Evolutionary conservation across 2,797 vertebrate genomes (phyloP), one percentile per base, ranked within the genome.

Genomic region (Eulemur coronatus): DNA sequence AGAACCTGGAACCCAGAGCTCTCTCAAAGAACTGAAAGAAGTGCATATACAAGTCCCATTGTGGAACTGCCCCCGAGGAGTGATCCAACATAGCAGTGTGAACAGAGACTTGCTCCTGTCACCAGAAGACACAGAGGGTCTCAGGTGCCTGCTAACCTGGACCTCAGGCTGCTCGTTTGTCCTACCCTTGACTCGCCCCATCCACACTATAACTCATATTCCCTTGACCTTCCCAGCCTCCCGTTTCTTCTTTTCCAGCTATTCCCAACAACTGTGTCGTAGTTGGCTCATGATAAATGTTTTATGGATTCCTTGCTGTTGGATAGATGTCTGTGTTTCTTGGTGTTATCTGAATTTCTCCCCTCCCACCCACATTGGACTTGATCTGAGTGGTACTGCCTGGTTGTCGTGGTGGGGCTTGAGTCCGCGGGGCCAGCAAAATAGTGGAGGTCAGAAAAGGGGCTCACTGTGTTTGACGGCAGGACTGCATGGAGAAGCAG

Each of bases 141-240:
- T 89, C 46, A 7, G 78, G 10, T 41, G 11, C 55, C 76, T 80
- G 57, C 43, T 24, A 10, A 9, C 20, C 55, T 43, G 76, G 22
- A 26, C 81, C 73, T 57, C 5, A n/a, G 55, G 75, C 9, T 17
- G 33, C 70, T 28, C 38, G n/a, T 86, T 65, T n/a, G 12, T 3
- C 35, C 67, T 65, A 17, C 30, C 20, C 50, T n/a, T 15, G 3
- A n/a, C 35, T 52, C 11, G 2, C 26, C 18, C 5, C 1, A 0
- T 73, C 33, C 7, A 24, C 18, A 0, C 11, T 18, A 1, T 48
- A 35, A 26, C 30, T 67, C 1, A 0, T 9, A 7, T 75, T 55
- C 28, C 35, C 24, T 26, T 46, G 0, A 26, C 28, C 63, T 72
- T 50, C 61, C 57, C 1, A 7, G 20, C 30, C 55, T 52, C 33